These are phyloP conservation scores for Poecilobothrus nobilitatus DNA, from an alignment of 2,888 invertebrate genomes.

Conservation along the genomic window DNA sequence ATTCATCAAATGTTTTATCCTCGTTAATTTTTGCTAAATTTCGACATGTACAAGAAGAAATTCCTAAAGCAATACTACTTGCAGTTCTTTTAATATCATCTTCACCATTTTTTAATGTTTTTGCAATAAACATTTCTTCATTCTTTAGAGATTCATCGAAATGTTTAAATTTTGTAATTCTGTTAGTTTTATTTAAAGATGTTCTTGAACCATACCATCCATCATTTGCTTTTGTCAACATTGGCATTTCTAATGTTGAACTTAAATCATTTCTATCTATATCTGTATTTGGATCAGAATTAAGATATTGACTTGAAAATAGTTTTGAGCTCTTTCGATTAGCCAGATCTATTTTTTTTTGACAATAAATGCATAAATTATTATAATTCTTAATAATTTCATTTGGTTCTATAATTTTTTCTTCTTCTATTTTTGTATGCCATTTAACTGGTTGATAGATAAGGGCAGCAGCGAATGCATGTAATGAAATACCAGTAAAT, in stretches of 20 bases:
- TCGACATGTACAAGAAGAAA: constrained; percentile 25
- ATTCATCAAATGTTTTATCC: constrained; percentile 22
- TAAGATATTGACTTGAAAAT: constrained; percentile 39
- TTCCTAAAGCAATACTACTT: background rate
- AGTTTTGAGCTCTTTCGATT: constrained; percentile 33
- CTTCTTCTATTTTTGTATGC: constrained; percentile 49
- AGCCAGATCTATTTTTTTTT: background rate
- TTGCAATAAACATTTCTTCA: background rate
- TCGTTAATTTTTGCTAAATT: constrained; percentile 20
- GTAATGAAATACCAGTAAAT: constrained; percentile 56
- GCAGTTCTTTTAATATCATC: background rate
- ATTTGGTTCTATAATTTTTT: constrained; percentile 26
- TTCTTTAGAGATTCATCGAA: background rate
- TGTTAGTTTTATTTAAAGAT: constrained; percentile 25
- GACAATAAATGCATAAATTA: background rate
- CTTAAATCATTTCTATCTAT: constrained; percentile 58
- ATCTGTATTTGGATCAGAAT: constrained; percentile 53
- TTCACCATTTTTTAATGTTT: background rate
- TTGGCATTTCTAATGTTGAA: constrained; percentile 55
- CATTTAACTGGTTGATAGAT: constrained; percentile 65
- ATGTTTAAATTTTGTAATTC: background rate
- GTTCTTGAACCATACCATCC: constrained; percentile 39
- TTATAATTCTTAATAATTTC: background rate
- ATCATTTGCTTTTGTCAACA: constrained; percentile 49
- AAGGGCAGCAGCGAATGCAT: constrained; percentile 56